Conservation (phyloP, 2,797 vertebrate species). For the Myotis pilosus region DNA sequence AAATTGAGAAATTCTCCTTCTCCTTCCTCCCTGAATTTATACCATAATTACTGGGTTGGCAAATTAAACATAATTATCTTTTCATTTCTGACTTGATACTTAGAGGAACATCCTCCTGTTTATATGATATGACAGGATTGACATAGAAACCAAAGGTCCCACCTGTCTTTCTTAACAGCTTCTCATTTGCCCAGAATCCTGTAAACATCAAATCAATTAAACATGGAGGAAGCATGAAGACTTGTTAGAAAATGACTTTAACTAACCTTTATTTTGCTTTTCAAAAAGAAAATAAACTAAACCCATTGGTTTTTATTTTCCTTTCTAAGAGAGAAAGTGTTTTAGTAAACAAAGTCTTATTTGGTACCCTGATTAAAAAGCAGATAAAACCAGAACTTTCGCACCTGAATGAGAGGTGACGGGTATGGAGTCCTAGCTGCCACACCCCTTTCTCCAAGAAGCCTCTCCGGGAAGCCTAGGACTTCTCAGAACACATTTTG, state of each 20-base stretch:
- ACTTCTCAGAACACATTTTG: background rate
- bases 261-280: background rate
- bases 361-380: background rate
- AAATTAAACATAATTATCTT: background rate
- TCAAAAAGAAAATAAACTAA: background rate
- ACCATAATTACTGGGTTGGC: background rate
- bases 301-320: background rate
- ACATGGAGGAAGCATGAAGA: background rate
- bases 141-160: background rate
- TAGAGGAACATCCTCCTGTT: background rate
- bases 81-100: background rate
- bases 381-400: background rate
- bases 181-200: background rate
- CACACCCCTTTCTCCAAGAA: background rate
- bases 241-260: conserved; percentile 7
- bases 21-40: background rate
- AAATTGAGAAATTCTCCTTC: background rate
- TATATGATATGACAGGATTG: background rate
- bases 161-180: background rate
- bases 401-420: no score
- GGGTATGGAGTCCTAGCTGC: background rate
- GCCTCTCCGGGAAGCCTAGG: background rate
- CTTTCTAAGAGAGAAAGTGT: background rate
- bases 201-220: background rate
- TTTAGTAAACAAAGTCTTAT: background rate